These are phyloP conservation scores for Perognathus longimembris DNA, from an alignment of 2,113 vertebrate genomes.

Conservation along the genomic window DNA sequence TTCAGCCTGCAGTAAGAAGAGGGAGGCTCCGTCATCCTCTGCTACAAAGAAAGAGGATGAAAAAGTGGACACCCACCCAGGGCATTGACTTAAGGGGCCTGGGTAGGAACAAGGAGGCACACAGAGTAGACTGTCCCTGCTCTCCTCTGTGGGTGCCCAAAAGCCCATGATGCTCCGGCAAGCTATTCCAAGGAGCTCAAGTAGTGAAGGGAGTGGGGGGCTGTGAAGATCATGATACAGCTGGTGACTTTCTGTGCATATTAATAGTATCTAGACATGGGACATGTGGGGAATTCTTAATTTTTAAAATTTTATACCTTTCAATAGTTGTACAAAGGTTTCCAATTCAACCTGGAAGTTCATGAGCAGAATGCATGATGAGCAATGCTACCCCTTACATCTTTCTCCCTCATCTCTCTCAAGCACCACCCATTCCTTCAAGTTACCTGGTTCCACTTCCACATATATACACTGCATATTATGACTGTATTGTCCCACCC, in stretches of 20 bases:
- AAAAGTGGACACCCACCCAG: background rate
- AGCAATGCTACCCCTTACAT: too few relatives aligned
- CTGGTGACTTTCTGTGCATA: background rate
- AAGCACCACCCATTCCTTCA: too few relatives aligned
- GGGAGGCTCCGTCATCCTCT: background rate
- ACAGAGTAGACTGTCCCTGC: background rate
- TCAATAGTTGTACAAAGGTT: too few relatives aligned
- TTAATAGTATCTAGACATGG: background rate
- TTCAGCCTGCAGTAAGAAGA: background rate
- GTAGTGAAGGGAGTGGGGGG: background rate
- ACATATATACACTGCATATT: too few relatives aligned
- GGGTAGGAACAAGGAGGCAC: background rate
- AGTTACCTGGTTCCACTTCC: too few relatives aligned
- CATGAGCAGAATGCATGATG: too few relatives aligned
- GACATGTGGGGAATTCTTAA: too few relatives aligned
- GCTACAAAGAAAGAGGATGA: background rate
- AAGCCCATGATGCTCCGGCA: background rate
- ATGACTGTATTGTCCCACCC: too few relatives aligned
- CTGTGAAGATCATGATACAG: background rate
- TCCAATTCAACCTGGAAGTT: too few relatives aligned
- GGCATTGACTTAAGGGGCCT: background rate
- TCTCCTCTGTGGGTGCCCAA: background rate
- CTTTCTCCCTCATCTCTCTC: too few relatives aligned
- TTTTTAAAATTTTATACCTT: too few relatives aligned
- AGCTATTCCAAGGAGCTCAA: background rate